phyloP scores from a whole-genome alignment of 2,797 vertebrate species.

The Chrosomus eos region DNA sequence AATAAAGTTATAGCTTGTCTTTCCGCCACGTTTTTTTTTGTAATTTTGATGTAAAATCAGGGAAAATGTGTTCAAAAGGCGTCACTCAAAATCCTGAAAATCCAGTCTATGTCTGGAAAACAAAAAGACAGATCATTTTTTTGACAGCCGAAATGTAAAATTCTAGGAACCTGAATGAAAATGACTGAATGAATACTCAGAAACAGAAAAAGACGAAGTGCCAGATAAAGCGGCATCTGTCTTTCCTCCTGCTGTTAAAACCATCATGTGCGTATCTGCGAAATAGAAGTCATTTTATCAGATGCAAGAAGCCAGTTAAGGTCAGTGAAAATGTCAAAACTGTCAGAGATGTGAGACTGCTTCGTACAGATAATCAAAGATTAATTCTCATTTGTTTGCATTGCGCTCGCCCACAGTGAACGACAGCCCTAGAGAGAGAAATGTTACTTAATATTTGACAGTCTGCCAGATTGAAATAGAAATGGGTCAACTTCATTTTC shows the following conservation, averaged over 20 bases:
- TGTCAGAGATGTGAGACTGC: slow-evolving; percentile 26
- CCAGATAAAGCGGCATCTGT: slow-evolving; percentile 57
- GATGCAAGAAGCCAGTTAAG: slow-evolving; percentile 30
- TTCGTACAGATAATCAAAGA: slow-evolving; percentile 15
- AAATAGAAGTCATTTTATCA: slow-evolving; percentile 36
- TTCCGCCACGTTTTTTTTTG: neutral
- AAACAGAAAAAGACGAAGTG: slow-evolving; percentile 44
- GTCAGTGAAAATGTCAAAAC: slow-evolving; percentile 20
- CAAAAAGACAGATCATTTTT: slow-evolving; percentile 59
- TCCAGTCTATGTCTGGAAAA: slow-evolving; percentile 61
- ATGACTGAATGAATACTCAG: slow-evolving; percentile 59
- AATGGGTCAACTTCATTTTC: slow-evolving; percentile 33
- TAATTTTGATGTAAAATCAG: neutral
- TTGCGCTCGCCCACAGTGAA: neutral
- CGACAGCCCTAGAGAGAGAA: neutral
- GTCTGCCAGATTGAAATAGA: slow-evolving; percentile 12
- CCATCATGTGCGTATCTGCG: slow-evolving; percentile 50
- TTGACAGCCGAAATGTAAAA: neutral
- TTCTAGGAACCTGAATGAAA: slow-evolving; percentile 57
- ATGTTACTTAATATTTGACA: slow-evolving; percentile 29
- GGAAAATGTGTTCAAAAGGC: neutral
- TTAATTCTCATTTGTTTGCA: slow-evolving; percentile 32
- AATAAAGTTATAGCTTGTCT: slow-evolving; percentile 6
- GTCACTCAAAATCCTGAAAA: slow-evolving; percentile 56
- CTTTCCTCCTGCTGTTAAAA: slow-evolving; percentile 52